A percentile compares a stretch with the other conserved stretches of the same genome.
Conservation (phyloP, 2,797 vertebrate species). For the Syngnathus acus region DNA sequence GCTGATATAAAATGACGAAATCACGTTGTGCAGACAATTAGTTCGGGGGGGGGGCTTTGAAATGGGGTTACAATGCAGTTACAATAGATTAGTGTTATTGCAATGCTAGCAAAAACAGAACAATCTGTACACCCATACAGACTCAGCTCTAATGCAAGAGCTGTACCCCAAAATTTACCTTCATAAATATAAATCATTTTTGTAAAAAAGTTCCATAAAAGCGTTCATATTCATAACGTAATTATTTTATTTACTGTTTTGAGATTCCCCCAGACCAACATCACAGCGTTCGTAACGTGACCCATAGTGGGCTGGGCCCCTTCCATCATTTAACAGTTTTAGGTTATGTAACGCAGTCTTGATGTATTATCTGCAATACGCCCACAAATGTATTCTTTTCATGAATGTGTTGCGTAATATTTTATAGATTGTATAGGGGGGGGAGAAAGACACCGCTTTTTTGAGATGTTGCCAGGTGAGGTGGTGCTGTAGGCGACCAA, state of each 20-base stretch:
- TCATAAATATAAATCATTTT: too few species aligned
- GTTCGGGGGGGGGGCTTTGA: too few species aligned
- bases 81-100: background rate
- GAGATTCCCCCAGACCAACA: background rate
- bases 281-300: background rate
- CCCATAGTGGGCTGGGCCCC: constrained; percentile 9
- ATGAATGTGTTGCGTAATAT: constrained; percentile 59
- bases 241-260: too few species aligned
- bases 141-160: background rate
- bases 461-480: background rate
- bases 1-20: background rate
- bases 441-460: constrained; percentile 32
- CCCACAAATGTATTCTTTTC: constrained; percentile 61
- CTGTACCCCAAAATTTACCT: background rate
- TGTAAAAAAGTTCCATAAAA: too few species aligned
- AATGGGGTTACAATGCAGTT: too few species aligned
- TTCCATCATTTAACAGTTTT: constrained; percentile 25
- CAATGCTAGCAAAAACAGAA: background rate
- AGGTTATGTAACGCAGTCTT: constrained; percentile 43
- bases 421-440: constrained; percentile 22
- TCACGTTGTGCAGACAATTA: background rate
- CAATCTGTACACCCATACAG: background rate
- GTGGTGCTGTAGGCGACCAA: background rate
- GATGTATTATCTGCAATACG: constrained; percentile 47
- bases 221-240: too few species aligned